Evolutionary conservation across 2,797 vertebrate genomes (phyloP).

Genomic region (Coreius guichenoti): DNA sequence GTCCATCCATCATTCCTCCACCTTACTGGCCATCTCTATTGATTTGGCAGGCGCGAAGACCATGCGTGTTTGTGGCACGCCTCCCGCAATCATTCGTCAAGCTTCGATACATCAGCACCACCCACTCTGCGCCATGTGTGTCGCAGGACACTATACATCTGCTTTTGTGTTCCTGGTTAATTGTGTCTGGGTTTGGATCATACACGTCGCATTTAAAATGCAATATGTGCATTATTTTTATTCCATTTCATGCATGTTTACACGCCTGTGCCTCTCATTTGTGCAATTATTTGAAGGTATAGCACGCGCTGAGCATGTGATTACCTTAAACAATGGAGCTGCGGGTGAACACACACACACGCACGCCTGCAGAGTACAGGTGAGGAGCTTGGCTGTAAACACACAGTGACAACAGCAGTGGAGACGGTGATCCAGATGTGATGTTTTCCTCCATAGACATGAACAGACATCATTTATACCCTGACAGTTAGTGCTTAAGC

Average conservation of each 20-base stretch:
- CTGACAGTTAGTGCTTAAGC: background rate
- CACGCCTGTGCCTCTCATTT: background rate
- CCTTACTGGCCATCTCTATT: constrained; percentile 47
- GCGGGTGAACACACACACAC: constrained; percentile 49
- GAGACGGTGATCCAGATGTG: constrained; percentile 31
- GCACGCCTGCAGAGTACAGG: constrained; percentile 67
- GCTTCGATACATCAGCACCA: constrained; percentile 37
- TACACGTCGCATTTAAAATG: background rate
- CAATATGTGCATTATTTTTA: background rate
- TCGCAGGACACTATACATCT: constrained; percentile 27
- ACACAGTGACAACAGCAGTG: constrained; percentile 19
- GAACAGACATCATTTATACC: background rate
- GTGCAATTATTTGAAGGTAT: constrained; percentile 63
- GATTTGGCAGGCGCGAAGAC: constrained; percentile 26
- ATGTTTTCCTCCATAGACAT: background rate
- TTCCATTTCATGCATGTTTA: constrained; percentile 17
- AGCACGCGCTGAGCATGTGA: constrained; percentile 69
- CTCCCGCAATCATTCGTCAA: constrained; percentile 43
- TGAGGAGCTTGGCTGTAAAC: constrained; percentile 61
- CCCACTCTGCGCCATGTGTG: constrained; percentile 3
- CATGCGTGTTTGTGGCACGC: constrained; percentile 1
- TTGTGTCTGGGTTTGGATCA: constrained; percentile 41
- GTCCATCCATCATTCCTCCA: constrained; percentile 57
- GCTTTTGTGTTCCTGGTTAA: constrained; percentile 41
- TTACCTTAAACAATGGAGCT: constrained; percentile 76